Conservation (phyloP, 2,888 invertebrate species). For the Cistogaster globosa region DNA sequence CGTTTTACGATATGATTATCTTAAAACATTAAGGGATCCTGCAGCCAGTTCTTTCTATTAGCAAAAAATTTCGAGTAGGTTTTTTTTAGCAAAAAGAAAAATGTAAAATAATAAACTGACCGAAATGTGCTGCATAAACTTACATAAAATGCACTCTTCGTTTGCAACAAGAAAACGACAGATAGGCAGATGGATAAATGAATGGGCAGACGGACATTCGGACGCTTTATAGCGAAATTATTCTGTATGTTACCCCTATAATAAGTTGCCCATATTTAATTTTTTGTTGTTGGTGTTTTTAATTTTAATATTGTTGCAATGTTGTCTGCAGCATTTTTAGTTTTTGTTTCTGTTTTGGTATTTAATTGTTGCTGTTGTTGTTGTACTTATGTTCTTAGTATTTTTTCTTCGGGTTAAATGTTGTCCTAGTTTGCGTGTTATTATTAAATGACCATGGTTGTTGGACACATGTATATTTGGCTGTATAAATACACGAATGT, state of each 20-base stretch:
- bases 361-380: slow-evolving; percentile 17
- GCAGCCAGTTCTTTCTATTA: no score
- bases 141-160: slow-evolving; percentile 46
- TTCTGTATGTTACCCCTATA: slow-evolving; percentile 46
- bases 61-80: no score
- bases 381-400: slow-evolving; percentile 53
- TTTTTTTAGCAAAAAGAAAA: not conserved
- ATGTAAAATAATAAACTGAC: not conserved
- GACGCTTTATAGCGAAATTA: slow-evolving; percentile 5
- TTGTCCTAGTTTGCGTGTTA: slow-evolving; percentile 71
- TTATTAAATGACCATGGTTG: slow-evolving; percentile 66
- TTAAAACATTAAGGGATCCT: no score
- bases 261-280: slow-evolving; percentile 47
- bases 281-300: slow-evolving; percentile 21
- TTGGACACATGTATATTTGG: slow-evolving; percentile 26
- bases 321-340: slow-evolving; percentile 54
- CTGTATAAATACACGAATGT: not conserved
- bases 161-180: slow-evolving; percentile 33
- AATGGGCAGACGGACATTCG: not conserved
- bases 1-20: no score
- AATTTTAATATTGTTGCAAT: slow-evolving; percentile 47
- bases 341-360: slow-evolving; percentile 10
- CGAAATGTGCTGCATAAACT: slow-evolving; percentile 16
- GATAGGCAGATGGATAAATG: not conserved
- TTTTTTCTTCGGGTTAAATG: slow-evolving; percentile 71